Percentiles rank a stretch among this genome's conserved stretches.
Evolutionary conservation across 2,797 vertebrate species (phyloP).

Genomic region (Eptatretus atami): DNA sequence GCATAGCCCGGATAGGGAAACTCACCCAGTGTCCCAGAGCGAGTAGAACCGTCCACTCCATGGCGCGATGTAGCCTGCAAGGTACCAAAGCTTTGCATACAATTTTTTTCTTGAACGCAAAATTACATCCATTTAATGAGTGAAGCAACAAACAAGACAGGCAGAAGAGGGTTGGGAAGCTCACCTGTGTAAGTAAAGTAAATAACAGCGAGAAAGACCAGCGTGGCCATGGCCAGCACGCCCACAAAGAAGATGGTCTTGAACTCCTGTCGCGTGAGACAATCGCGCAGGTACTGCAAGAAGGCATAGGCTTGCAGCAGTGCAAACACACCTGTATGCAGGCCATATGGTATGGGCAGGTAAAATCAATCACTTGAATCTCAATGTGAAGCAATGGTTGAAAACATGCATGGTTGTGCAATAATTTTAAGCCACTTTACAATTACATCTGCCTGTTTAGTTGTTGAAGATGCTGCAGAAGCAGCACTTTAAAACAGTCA

Average conservation of each 20-base stretch:
- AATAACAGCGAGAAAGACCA: constrained; percentile 79
- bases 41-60: constrained; percentile 98
- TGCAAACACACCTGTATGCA: constrained; percentile 44
- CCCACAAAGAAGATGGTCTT: constrained; percentile 91
- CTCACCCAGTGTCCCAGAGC: constrained; percentile 94
- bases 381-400: too few species aligned
- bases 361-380: too few species aligned
- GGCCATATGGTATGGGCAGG: too few species aligned
- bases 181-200: constrained; percentile 94
- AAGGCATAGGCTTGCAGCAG: constrained; percentile 83
- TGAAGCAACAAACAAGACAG: too few species aligned
- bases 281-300: constrained; percentile 79
- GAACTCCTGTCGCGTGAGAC: constrained; percentile 82
- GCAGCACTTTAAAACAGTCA: too few species aligned
- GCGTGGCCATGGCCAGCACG: constrained; percentile 59
- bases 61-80: constrained; percentile 69
- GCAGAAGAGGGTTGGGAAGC: constrained; percentile 7
- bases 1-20: constrained; percentile 7
- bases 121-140: too few species aligned
- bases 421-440: too few species aligned
- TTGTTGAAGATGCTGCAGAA: too few species aligned
- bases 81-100: too few species aligned
- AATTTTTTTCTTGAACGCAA: too few species aligned
- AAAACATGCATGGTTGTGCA: too few species aligned
- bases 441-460: too few species aligned